Base-by-base conservation (phyloP, 2,888 invertebrate genomes). In the Athalia rosae region DNA sequence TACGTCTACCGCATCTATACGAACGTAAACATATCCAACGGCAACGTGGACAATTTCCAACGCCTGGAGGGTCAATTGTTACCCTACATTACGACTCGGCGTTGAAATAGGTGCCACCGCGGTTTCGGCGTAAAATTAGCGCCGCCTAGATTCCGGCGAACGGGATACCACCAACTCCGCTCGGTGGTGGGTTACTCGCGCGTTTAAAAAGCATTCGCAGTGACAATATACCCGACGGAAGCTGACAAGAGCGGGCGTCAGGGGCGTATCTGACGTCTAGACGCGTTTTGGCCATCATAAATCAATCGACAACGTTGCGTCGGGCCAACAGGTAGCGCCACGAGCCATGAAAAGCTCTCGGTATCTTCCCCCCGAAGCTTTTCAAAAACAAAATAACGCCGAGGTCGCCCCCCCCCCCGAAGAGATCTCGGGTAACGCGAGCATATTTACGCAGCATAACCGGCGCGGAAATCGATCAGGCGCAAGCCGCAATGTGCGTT, bases 31-130 rank as follows among this genome's bases (percentile, higher is more conserved):
- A 76, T 13, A 43, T 78, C 53, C 66, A n/a, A n/a, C n/a, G 63
- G 62, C 74, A 58, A 76, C 78, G 69, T 79, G n/a, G n/a, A 50
- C 78, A 80, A 77, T 74, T 76, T 73, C 66, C 53, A 28, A 64
- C 45, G 15, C 41, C 56, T 63, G 48, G 11, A 53, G 8, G 61
- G 73, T 11, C 76, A n/a, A 76, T 69, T 67, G 69, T 71, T 64
- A 71, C 41, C 58, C 45, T 28, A 4, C 62, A 74, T 28, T 28
- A 67, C 64, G 47, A 28, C 59, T 77, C 63, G 59, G 62, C 50
- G 74, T 78, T 62, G 79, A 77, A 78, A n/a, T n/a, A n/a, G n/a
- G n/a, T 78, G 80, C 80, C 81, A 80, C 81, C 77, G 71, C 78
- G 59, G 76, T 58, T 47, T 45, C 56, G 71, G 67, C 7, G 71